These are phyloP conservation scores for Theocolax elegans DNA, from an alignment of 1,140 invertebrate species.

Conservation along the genomic window DNA sequence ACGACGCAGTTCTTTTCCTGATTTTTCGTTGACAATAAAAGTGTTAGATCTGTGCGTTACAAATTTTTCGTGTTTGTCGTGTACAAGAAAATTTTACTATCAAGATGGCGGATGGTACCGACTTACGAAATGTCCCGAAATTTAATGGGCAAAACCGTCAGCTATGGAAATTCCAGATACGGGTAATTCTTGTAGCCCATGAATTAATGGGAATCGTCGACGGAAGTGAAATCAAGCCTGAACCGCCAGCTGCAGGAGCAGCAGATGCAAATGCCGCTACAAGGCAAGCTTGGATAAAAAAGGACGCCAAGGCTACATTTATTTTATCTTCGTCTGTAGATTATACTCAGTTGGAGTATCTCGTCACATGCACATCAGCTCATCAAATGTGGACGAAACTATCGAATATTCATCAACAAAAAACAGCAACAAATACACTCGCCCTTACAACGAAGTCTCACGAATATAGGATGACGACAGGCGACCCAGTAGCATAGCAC, in stretches of 20 bases:
- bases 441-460: slow-evolving; percentile 41
- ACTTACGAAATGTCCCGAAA: too few relatives aligned
- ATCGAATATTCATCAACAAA: slow-evolving; percentile 5
- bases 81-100: too few relatives aligned
- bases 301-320: slow-evolving; percentile 34
- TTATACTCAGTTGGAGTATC: slow-evolving; percentile 23
- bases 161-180: slow-evolving; percentile 30
- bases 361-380: slow-evolving; percentile 3
- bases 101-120: too few relatives aligned
- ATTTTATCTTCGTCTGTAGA: slow-evolving; percentile 31
- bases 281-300: slow-evolving; percentile 18
- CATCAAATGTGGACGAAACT: slow-evolving; percentile 20
- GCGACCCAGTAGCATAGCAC: slow-evolving; percentile 30
- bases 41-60: too few relatives aligned
- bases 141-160: slow-evolving; percentile 32
- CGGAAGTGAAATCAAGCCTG: slow-evolving; percentile 27
- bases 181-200: background rate
- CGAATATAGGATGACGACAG: slow-evolving; percentile 27
- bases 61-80: too few relatives aligned
- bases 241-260: background rate
- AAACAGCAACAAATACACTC: slow-evolving; percentile 37
- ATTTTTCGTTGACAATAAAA: too few relatives aligned
- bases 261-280: background rate
- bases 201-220: too few relatives aligned
- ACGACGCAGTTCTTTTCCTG: too few relatives aligned